Percentiles rank a stretch among this genome's conserved stretches.
Conservation (phyloP, 2,888 invertebrate genomes). For the Nebria brevicollis region DNA sequence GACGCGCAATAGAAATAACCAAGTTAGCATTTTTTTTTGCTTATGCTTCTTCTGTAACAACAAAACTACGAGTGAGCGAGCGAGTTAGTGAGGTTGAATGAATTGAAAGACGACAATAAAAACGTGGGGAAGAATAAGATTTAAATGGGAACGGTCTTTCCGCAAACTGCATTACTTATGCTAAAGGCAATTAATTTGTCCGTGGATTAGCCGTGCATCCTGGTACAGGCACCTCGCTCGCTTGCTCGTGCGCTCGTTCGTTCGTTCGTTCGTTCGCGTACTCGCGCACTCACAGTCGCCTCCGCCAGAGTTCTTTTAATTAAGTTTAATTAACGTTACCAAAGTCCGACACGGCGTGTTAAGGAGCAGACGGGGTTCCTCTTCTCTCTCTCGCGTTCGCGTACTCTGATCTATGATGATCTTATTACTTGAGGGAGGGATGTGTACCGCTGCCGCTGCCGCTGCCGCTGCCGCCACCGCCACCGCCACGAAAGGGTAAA, state of each 20-base stretch:
- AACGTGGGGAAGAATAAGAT: constrained; percentile 49
- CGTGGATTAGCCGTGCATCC: constrained; percentile 64
- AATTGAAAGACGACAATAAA: constrained; percentile 31
- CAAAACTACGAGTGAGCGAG: not conserved
- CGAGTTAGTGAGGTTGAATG: constrained; percentile 4
- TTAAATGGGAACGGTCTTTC: constrained; percentile 51
- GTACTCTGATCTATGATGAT: constrained; percentile 58
- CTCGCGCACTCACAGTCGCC: constrained; percentile 49
- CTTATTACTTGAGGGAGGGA: constrained; percentile 55
- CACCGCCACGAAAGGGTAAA: constrained; percentile 49
- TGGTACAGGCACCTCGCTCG: constrained; percentile 56
- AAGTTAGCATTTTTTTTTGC: not conserved
- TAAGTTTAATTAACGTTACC: constrained; percentile 66
- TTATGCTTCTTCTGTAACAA: not conserved
- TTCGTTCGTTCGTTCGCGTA: too few species aligned
- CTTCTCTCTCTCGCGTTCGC: constrained; percentile 13
- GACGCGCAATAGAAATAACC: not conserved
- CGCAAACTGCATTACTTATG: constrained; percentile 60
- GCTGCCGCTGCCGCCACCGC: constrained; percentile 50
- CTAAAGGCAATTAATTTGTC: constrained; percentile 65
- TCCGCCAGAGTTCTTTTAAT: constrained; percentile 63
- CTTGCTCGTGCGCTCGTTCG: too few species aligned
- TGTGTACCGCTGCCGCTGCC: constrained; percentile 49
- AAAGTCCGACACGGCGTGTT: constrained; percentile 62
- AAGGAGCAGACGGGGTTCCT: constrained; percentile 50